phyloP scores from a whole-genome alignment of 2,797 vertebrate genomes.

The Mormyrops attenuatus region DNA sequence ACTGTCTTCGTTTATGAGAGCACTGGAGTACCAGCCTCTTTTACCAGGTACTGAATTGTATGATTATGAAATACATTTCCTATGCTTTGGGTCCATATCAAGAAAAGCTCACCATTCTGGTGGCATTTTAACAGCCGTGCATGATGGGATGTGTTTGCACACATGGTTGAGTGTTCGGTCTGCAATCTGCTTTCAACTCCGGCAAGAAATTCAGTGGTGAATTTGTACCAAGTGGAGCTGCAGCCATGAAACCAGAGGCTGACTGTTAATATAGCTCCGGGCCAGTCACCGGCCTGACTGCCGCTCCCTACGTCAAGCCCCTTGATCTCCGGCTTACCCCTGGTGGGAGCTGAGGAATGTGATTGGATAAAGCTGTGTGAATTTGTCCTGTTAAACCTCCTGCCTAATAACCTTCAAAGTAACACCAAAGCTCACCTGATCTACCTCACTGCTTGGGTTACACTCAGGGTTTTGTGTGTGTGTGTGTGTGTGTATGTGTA shows the following conservation, averaged over 20 bases:
- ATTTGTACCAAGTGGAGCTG: background rate
- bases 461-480: background rate
- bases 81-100: background rate
- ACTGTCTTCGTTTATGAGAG: background rate
- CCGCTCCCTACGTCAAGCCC: conserved; percentile 47
- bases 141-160: background rate
- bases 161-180: background rate
- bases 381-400: conserved; percentile 37
- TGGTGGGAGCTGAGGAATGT: conserved; percentile 48
- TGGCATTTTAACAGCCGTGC: background rate
- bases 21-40: background rate
- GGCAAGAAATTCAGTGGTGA: background rate
- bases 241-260: conserved; percentile 26
- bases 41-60: background rate
- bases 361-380: conserved; percentile 61
- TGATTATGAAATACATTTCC: background rate
- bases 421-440: conserved; percentile 3
- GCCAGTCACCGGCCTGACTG: conserved; percentile 50
- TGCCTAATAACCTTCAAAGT: conserved; percentile 31
- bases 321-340: conserved; percentile 46
- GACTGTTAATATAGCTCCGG: conserved; percentile 48
- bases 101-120: background rate
- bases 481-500: background rate
- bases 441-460: background rate
- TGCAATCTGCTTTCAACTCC: background rate